Conservation (phyloP, 2,113 vertebrate genomes). For the Carassius carassius region DNA sequence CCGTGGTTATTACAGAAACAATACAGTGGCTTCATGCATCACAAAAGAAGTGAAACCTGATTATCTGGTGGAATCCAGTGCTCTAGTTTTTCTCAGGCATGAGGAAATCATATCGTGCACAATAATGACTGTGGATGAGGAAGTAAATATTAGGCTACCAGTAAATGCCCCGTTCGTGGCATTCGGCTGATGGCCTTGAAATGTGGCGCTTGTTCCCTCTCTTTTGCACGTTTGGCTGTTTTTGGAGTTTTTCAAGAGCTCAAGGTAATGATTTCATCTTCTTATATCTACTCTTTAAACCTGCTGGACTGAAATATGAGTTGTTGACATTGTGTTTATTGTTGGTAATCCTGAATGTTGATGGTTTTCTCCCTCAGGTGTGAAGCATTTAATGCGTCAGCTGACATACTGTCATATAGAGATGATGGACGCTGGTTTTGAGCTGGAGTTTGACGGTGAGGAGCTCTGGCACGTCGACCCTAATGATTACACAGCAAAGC, state of each 20-base stretch:
- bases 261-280: constrained; percentile 15
- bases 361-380: not conserved
- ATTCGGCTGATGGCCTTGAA: not conserved
- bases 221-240: not conserved
- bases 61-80: not conserved
- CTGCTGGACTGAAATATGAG: not conserved
- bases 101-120: not conserved
- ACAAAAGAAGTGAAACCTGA: not conserved
- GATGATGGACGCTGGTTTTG: constrained; percentile 4
- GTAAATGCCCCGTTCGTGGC: not conserved
- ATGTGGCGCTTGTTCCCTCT: not conserved
- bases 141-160: not conserved
- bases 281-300: not conserved
- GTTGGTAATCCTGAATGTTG: not conserved
- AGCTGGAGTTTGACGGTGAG: constrained; percentile 5
- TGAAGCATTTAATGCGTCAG: not conserved
- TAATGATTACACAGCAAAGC: not conserved
- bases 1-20: not conserved
- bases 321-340: not conserved
- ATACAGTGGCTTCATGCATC: not conserved
- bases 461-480: not conserved
- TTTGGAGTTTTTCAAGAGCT: not conserved
- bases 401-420: not conserved
- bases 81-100: not conserved
- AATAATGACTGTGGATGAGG: not conserved